Percentiles rank a stretch among this genome's conserved stretches.
Conservation (phyloP, 2,797 vertebrate genomes). For the Chelonia mydas region DNA sequence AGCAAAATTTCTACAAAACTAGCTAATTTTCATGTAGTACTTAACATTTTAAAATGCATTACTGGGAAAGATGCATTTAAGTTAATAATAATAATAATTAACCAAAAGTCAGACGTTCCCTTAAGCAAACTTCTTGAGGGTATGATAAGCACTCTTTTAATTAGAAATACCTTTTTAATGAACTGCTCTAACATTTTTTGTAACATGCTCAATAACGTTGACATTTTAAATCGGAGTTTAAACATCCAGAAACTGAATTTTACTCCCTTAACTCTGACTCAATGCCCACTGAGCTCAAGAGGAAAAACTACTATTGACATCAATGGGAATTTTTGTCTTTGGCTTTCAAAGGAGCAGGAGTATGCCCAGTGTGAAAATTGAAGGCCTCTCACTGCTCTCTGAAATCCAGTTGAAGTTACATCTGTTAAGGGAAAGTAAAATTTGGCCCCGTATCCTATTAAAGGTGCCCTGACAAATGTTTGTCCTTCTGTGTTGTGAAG, state of each 20-base stretch:
- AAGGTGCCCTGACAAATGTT: conserved; percentile 63
- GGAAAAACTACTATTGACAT: conserved; percentile 50
- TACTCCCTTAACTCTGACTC: conserved; percentile 37
- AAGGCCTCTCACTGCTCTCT: background rate
- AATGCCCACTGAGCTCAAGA: conserved; percentile 4
- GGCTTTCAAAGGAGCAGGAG: conserved; percentile 42
- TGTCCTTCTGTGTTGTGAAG: conserved; percentile 58
- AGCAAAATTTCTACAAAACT: background rate
- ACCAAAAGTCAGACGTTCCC: conserved; percentile 34
- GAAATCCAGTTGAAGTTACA: background rate
- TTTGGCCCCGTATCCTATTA: conserved; percentile 67
- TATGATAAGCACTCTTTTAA: conserved; percentile 48
- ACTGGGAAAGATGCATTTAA: conserved; percentile 19
- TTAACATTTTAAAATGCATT: background rate
- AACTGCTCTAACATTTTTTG: background rate
- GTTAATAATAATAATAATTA: background rate
- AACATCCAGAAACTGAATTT: conserved; percentile 37
- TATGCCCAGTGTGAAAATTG: background rate
- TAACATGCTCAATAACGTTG: conserved; percentile 22
- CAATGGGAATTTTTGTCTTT: background rate
- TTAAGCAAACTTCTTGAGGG: background rate
- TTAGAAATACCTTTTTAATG: conserved; percentile 28
- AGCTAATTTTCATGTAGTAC: conserved; percentile 27
- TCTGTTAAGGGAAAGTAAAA: background rate
- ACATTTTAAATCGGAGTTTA: conserved; percentile 1